Evolutionary conservation across 2,113 vertebrate genomes (phyloP).

Genomic region (Thamnophis sirtalis): DNA sequence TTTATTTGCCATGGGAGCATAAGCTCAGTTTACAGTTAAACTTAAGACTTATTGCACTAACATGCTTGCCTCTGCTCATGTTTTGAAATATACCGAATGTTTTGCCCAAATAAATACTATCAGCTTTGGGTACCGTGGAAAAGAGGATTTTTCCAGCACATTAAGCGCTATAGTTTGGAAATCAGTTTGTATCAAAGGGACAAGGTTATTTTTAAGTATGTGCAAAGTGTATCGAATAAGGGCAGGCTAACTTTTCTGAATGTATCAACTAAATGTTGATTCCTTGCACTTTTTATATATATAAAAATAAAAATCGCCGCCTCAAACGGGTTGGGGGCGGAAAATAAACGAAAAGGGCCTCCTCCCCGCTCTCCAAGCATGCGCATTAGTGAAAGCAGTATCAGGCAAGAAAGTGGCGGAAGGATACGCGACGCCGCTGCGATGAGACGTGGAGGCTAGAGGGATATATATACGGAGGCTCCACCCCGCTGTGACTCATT

Average conservation of each 20-base stretch:
- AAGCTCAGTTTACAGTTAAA: neutral
- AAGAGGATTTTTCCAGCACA: neutral
- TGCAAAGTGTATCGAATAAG: neutral
- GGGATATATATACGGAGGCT: neutral
- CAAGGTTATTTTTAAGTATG: neutral
- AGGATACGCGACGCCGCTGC: neutral
- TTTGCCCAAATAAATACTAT: neutral
- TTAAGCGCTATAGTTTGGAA: neutral
- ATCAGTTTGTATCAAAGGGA: neutral
- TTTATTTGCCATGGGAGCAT: neutral
- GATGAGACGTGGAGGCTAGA: neutral
- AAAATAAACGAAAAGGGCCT: neutral
- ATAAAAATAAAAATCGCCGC: too few species aligned
- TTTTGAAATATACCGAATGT: neutral
- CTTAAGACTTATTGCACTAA: neutral
- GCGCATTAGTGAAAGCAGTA: neutral
- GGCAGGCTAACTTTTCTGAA: neutral
- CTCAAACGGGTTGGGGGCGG: neutral
- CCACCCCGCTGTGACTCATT: slow-evolving; percentile 9
- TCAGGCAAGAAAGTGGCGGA: neutral
- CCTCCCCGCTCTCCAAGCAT: neutral
- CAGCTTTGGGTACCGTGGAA: too few species aligned
- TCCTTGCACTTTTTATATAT: neutral
- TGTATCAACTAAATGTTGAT: neutral
- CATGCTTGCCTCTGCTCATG: neutral